Percentiles rank a stretch among this genome's conserved stretches.
Conservation (phyloP, 2,113 vertebrate species). For the crab-eating macaque (Macaca fascicularis) region DNA sequence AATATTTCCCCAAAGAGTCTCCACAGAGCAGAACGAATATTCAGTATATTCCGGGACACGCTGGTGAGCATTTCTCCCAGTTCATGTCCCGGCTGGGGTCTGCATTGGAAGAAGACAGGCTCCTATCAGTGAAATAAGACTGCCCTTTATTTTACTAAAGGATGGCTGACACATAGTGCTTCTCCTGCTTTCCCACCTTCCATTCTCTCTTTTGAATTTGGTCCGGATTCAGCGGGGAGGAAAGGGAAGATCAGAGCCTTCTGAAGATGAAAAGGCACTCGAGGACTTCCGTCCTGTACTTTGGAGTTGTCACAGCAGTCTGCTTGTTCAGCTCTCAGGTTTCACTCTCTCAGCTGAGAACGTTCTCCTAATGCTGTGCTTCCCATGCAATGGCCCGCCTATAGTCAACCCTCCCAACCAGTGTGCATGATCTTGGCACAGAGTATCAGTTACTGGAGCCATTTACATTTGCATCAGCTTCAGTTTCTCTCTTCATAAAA, state of each 20-base stretch:
- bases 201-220: neutral
- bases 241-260: neutral
- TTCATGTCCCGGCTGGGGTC: neutral
- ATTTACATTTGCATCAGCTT: neutral
- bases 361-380: accelerated
- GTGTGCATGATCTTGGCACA: neutral
- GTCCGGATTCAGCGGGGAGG: neutral
- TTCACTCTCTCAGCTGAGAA: neutral
- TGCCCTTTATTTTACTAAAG: neutral
- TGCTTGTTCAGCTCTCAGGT: neutral
- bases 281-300: accelerated
- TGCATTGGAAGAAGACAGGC: neutral
- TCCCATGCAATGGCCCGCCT: neutral
- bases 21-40: neutral
- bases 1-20: neutral
- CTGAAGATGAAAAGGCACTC: neutral
- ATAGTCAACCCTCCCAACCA: neutral
- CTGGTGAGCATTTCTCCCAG: neutral
- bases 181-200: neutral
- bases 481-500: neutral
- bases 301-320: no score
- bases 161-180: accelerated
- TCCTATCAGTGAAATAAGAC: neutral
- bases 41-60: accelerated
- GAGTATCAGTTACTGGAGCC: neutral